phyloP scores from a whole-genome alignment of 2,113 vertebrate species.

The Phocoena phocoena region DNA sequence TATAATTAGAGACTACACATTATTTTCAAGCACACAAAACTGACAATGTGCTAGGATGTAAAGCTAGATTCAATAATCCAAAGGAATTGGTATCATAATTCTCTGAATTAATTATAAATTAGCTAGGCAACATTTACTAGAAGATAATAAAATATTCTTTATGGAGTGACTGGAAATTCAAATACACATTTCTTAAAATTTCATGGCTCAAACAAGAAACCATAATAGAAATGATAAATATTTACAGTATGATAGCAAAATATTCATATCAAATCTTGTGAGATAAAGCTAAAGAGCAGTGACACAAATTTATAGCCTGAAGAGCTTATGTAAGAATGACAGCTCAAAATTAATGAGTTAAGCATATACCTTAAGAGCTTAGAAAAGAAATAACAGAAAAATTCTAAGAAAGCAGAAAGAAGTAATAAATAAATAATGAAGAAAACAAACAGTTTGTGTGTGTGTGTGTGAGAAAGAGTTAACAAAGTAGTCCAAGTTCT shows the following conservation, averaged over 20 bases:
- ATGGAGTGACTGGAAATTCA: neutral
- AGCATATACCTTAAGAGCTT: neutral
- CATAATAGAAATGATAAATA: neutral
- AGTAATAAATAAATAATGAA: neutral
- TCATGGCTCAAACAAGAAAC: neutral
- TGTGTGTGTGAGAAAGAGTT: neutral
- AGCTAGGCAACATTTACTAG: neutral
- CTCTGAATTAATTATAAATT: neutral
- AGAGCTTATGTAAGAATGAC: neutral
- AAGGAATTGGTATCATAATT: neutral
- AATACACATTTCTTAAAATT: neutral
- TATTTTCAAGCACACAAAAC: neutral
- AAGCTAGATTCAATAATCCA: neutral
- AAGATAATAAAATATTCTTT: neutral
- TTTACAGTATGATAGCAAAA: neutral
- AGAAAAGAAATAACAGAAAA: slow-evolving; percentile 1
- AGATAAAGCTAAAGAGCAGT: neutral
- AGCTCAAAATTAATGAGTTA: neutral
- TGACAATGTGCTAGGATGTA: neutral
- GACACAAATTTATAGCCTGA: neutral
- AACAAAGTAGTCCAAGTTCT: neutral
- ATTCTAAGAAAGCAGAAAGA: neutral
- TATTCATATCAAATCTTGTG: neutral
- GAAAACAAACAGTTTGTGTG: neutral
- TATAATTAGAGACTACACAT: neutral